Evolutionary conservation across 2,888 invertebrate genomes (phyloP).

Genomic region (Euplexia lucipara): DNA sequence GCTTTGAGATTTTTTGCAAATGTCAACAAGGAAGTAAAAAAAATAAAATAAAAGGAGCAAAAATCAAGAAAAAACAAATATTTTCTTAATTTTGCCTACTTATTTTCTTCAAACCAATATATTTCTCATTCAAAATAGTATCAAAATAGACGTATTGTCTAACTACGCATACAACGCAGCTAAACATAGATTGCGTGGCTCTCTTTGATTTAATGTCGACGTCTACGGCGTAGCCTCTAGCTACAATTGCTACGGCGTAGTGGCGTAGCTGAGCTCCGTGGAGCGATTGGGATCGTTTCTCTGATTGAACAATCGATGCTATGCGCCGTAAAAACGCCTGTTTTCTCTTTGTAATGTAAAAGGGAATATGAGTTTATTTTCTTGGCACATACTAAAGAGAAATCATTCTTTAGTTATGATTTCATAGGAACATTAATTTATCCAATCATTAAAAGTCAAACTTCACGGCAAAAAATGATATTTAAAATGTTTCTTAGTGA

Average conservation of each 20-base stretch:
- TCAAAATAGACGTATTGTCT: background rate
- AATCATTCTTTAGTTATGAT: background rate
- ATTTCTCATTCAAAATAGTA: background rate
- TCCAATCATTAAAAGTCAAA: too few species aligned
- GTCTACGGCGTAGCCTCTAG: constrained; percentile 50
- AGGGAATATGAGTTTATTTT: constrained; percentile 33
- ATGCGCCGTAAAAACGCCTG: constrained; percentile 31
- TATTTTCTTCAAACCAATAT: background rate
- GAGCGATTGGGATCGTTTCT: constrained; percentile 46
- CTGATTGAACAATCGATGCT: constrained; percentile 58
- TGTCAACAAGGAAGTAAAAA: too few species aligned
- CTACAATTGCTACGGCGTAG: constrained; percentile 59
- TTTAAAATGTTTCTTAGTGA: too few species aligned
- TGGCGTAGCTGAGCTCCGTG: constrained; percentile 47
- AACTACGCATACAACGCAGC: background rate
- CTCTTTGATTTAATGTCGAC: constrained; percentile 35
- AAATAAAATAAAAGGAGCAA: too few species aligned
- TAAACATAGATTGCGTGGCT: background rate
- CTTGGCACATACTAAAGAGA: background rate
- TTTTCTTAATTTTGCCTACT: background rate
- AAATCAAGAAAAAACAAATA: too few species aligned
- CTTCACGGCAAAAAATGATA: too few species aligned
- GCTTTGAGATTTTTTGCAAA: too few species aligned
- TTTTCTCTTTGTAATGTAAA: constrained; percentile 45
- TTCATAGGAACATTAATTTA: too few species aligned